Base-by-base conservation (phyloP, 2,888 invertebrate species). In the Allophyes oxyacanthae region DNA sequence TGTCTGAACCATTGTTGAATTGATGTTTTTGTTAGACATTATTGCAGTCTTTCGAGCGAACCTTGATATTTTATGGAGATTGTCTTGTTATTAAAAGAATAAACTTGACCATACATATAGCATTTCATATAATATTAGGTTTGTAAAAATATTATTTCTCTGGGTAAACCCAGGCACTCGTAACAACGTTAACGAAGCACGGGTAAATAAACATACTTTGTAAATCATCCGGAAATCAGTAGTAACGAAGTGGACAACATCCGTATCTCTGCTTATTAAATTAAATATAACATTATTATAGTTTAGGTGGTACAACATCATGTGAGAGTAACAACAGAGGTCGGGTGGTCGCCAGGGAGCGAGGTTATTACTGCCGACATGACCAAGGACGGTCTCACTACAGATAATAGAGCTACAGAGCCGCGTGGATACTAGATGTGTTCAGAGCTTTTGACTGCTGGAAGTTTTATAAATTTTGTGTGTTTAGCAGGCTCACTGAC, bases 361-460 rank as follows among this genome's bases (percentile, higher is more conserved):
- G 9, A 65, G 28, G 46, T 38, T 42, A 54, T 72, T 68, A 50
- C 46, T n/a, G 37, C 15, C 13, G 34, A 54, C 50, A 67, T 40
- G 44, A 33, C 34, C 54, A 42, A 42, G 53, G 61, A 40, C 53
- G 32, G 20, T 20, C 30, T 37, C 46, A 8, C 6, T 28, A 28
- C 41, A 5, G 3, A 33, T 11, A 33, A 4, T 38, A 26, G 28
- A 37, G 32, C 26, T n/a, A 38, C 10, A 11, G 10, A 28, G 10
- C 10, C 9, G 32, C 15, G 11, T 20, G 26, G 10, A 2, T 26
- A 37, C 2, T 13, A 15, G 0, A 8, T 15, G 28, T 6, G 7
- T 28, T 6, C 6, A 6, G 7, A 28, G 28, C 4, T 28, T 28
- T 28, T 8, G 6, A 28, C 7, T 28, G 28, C 1, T 6, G 6